Evolutionary conservation across 1,140 invertebrate genomes (phyloP), one percentile per base, ranked within the genome.

Genomic region (Bombus terrestris): DNA sequence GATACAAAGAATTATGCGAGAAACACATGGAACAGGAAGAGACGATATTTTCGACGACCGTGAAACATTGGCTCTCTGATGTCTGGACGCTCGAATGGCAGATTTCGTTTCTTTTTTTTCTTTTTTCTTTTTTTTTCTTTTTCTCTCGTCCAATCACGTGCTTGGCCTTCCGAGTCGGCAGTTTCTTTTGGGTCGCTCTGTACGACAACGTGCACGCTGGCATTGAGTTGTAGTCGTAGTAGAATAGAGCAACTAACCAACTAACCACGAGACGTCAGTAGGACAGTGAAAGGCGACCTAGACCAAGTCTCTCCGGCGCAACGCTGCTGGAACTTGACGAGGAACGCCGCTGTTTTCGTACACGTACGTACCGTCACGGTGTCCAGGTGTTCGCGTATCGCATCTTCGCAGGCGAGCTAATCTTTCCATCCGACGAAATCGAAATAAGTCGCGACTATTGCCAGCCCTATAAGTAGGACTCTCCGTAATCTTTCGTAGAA

Each of bases 281-380:
- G 93, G 92, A 94, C 92, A 94, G 93, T 93, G 93, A 94, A 94
- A 94, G 93, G 93, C 92, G 93, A 94, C 93, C 93, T 94, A 94
- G 93, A 93, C 93, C 93, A 93, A 93, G 89, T 92, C 86, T 92
- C 90, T 85, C 84, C 79, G 85, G 53, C 69, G 86, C 66, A 53
- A 73, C 75, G 68, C 43, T 66, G 87, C 64, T 89, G 84, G 72
- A 86, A 76, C 88, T 86, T 83, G 81, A 86, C 71, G 74, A 86
- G 81, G 78, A 64, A 89, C 87, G 88, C 80, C 76, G 78, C 78
- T 77, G 76, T 83, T 82, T 74, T 75, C 86, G 88, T 81, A 69
- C 53, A 81, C 75, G 39, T 86, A 68, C 64, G 41, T 43, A 41
- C 59, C 68, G 73, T n/a, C 76, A 81, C 77, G 77, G 83, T 78